Conservation (phyloP, 2,888 invertebrate species). For the Griposia aprilina region DNA sequence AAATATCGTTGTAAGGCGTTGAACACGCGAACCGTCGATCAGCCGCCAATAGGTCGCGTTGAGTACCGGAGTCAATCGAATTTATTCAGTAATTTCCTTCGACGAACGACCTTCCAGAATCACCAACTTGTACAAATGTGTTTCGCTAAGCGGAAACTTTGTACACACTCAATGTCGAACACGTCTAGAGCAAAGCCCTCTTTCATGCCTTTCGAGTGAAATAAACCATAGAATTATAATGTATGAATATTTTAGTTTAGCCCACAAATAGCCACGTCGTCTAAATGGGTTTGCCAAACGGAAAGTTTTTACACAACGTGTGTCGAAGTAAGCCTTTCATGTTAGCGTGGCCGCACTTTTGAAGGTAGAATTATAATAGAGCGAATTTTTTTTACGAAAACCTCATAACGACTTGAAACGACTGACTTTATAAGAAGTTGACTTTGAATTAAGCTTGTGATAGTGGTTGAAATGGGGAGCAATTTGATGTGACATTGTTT, state of each 20-base stretch:
- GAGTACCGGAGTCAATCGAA: slow-evolving; percentile 84
- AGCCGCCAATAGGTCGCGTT: slow-evolving; percentile 77
- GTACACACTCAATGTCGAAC: slow-evolving; percentile 60
- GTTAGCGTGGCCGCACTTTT: slow-evolving; percentile 53
- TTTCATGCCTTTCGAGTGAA: slow-evolving; percentile 58
- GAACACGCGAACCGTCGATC: slow-evolving; percentile 86
- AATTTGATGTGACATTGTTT: slow-evolving; percentile 1
- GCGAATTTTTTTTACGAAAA: slow-evolving; percentile 45
- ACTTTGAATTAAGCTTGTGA: slow-evolving; percentile 32
- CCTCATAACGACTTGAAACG: slow-evolving; percentile 38
- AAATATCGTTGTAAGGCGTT: slow-evolving; percentile 66
- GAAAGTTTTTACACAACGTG: slow-evolving; percentile 56
- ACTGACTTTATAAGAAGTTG: slow-evolving; percentile 36
- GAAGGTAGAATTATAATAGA: slow-evolving; percentile 47
- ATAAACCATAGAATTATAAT: slow-evolving; percentile 61
- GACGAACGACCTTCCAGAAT: slow-evolving; percentile 77
- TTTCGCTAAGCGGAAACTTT: slow-evolving; percentile 75
- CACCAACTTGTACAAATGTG: slow-evolving; percentile 78
- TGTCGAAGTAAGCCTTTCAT: slow-evolving; percentile 56
- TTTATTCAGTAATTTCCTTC: slow-evolving; percentile 87
- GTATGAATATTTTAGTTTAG: slow-evolving; percentile 60
- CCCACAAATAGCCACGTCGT: slow-evolving; percentile 45
- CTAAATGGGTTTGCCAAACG: slow-evolving; percentile 54
- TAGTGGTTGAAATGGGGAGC: not conserved
- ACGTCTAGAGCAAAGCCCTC: slow-evolving; percentile 41